These are phyloP conservation scores for Molossus alvarezi DNA, from an alignment of 2,797 vertebrate species.

Conservation along the genomic window DNA sequence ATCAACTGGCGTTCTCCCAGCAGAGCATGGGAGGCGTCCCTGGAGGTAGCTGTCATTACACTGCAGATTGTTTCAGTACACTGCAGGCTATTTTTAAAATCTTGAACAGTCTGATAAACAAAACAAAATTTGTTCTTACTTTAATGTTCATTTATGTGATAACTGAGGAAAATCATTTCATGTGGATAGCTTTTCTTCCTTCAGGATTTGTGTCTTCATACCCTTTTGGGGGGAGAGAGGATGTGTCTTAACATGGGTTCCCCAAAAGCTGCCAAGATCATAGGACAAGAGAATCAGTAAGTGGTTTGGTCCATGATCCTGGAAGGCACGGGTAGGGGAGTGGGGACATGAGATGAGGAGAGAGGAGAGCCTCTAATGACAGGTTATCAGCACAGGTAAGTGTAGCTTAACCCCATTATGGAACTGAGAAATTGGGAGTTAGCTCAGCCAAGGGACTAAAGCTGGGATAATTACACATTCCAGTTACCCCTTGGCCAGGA, in stretches of 20 bases:
- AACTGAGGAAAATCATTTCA: neutral
- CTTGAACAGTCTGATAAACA: neutral
- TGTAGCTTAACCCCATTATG: neutral
- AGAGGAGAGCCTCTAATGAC: neutral
- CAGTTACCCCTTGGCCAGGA: neutral
- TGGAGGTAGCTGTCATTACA: neutral
- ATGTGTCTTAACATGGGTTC: neutral
- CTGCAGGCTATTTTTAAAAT: neutral
- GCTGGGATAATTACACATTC: neutral
- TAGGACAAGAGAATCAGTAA: neutral
- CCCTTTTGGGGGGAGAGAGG: rapidly evolving
- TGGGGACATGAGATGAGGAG: neutral
- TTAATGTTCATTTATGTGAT: neutral
- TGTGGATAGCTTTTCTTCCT: neutral
- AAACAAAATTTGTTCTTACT: neutral
- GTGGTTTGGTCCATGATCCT: neutral
- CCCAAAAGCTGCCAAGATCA: neutral
- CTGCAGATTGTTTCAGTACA: neutral
- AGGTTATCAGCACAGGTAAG: neutral
- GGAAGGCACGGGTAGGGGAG: neutral
- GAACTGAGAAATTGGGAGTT: neutral
- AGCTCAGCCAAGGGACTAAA: neutral
- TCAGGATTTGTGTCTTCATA: neutral
- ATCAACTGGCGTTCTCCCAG: neutral
- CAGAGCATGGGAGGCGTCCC: neutral